These are phyloP conservation scores for Theonella swinhoei DNA, from an alignment of 37 sponge, comb jelly and placozoan species.

Conservation along the genomic window DNA sequence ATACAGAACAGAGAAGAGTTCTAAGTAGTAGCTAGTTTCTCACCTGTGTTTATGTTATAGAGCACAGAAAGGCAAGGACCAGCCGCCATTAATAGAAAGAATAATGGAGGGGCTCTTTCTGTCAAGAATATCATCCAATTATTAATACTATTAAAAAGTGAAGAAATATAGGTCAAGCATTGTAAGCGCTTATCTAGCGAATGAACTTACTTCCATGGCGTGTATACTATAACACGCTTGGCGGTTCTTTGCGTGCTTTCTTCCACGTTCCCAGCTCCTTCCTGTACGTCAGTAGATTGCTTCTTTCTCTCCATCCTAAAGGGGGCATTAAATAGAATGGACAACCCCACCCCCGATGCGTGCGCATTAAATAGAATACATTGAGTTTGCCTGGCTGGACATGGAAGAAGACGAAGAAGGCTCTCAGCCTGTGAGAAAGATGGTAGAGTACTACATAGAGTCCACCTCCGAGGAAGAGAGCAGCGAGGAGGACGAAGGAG, in stretches of 20 bases:
- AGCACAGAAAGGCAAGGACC: slow-evolving; percentile 71
- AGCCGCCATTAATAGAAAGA: slow-evolving; percentile 63
- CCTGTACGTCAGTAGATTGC: background rate
- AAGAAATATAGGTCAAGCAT: background rate
- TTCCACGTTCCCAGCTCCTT: background rate
- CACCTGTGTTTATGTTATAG: background rate
- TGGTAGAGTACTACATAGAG: slow-evolving; percentile 51
- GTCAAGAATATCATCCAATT: slow-evolving; percentile 72
- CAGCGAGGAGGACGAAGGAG: slow-evolving; percentile 28
- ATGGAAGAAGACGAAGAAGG: background rate
- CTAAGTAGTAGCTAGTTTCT: too few relatives aligned
- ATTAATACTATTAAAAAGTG: slow-evolving; percentile 14
- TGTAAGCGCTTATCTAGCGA: background rate
- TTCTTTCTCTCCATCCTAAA: background rate
- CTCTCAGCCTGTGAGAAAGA: slow-evolving; percentile 21
- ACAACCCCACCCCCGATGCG: background rate
- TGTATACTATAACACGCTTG: background rate
- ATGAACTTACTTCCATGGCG: background rate
- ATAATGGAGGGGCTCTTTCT: slow-evolving; percentile 82
- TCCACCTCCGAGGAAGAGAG: slow-evolving; percentile 46
- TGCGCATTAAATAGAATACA: slow-evolving; percentile 21
- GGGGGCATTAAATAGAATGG: slow-evolving; percentile 14
- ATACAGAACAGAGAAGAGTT: too few relatives aligned
- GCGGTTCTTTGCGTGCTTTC: background rate
- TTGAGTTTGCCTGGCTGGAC: background rate